Evolutionary conservation across 2,113 vertebrate genomes (phyloP).

Genomic region (Hydropotes inermis): DNA sequence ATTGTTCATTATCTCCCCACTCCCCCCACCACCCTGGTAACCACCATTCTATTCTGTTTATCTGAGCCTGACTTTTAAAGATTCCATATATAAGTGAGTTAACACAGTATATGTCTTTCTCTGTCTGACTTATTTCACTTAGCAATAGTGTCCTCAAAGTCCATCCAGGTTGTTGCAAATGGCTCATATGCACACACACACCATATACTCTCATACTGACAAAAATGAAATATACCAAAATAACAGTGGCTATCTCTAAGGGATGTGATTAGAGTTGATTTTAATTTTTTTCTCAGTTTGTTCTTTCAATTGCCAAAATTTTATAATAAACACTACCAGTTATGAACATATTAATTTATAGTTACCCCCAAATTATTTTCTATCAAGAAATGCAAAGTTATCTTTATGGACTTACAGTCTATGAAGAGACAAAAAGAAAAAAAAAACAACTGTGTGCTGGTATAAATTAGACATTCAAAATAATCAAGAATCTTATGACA

Average conservation of each 20-base stretch:
- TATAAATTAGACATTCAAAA: not conserved
- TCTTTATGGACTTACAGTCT: not conserved
- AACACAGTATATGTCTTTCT: not conserved
- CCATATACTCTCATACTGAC: not conserved
- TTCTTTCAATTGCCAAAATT: not conserved
- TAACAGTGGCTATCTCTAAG: not conserved
- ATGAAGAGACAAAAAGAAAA: not conserved
- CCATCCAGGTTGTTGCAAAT: not conserved
- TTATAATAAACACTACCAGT: not conserved
- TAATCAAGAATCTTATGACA: constrained; percentile 26
- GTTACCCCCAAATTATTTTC: not conserved
- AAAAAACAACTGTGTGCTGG: not conserved
- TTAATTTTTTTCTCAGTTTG: not conserved
- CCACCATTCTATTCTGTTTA: not conserved
- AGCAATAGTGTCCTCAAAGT: not conserved
- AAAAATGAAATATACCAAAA: not conserved
- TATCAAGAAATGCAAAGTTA: not conserved
- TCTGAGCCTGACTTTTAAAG: not conserved
- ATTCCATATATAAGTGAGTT: not conserved
- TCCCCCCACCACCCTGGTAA: not conserved
- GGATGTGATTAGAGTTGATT: not conserved
- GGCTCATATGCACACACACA: not conserved
- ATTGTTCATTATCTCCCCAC: not conserved
- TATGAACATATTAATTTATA: not conserved
- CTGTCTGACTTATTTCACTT: not conserved